Percentiles rank a stretch among this genome's conserved stretches.
Conservation (phyloP, 1,140 invertebrate species). For the Theocolax elegans region DNA sequence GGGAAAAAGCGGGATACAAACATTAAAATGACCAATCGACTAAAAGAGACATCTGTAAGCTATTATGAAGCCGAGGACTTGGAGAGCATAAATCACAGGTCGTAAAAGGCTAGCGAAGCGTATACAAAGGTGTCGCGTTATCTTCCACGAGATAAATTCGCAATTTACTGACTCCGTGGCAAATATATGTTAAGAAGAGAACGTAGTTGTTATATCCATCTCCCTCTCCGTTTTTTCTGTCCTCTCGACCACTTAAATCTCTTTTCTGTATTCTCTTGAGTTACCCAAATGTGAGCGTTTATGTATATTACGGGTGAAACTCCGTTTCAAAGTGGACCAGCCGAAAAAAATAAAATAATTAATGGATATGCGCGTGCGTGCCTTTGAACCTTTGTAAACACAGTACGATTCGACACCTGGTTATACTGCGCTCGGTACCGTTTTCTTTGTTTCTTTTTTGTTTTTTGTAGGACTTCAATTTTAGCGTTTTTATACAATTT, state of each 20-base stretch:
- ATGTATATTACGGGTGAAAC: no score
- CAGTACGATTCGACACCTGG: no score
- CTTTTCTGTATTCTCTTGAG: not conserved
- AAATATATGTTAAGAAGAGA: constrained; percentile 2
- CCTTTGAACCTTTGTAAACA: no score
- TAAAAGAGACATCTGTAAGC: constrained; percentile 37
- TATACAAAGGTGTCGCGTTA: constrained; percentile 30
- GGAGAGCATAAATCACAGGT: constrained; percentile 17
- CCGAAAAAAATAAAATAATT: no score
- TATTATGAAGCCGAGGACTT: constrained; percentile 24
- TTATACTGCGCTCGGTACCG: no score
- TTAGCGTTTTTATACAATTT: no score
- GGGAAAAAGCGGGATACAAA: no score
- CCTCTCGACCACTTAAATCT: not conserved
- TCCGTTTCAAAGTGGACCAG: no score
- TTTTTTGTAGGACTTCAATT: no score
- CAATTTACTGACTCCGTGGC: constrained; percentile 24
- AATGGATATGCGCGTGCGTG: no score
- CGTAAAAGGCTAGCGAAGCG: constrained; percentile 30
- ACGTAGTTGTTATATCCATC: not conserved
- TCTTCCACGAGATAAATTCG: constrained; percentile 36
- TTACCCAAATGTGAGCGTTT: not conserved
- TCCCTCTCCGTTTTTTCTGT: not conserved
- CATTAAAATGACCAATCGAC: constrained; percentile 27
- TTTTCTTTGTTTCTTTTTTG: no score